Percentiles rank a stretch among this genome's conserved stretches.
These are phyloP conservation scores for Pseudoatta argentina DNA, from an alignment of 1,140 invertebrate genomes.

Conservation along the genomic window DNA sequence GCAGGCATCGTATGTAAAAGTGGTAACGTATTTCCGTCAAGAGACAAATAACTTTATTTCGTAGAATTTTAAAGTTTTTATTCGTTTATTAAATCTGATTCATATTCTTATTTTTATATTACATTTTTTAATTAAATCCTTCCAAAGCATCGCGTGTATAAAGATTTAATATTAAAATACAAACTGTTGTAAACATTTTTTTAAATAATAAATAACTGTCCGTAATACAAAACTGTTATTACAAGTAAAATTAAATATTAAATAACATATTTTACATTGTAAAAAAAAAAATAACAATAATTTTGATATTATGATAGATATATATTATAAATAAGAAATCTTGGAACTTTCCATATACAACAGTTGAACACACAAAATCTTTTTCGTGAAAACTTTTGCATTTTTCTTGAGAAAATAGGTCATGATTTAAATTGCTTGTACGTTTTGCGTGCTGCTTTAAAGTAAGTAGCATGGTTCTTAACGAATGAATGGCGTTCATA, in stretches of 20 bases:
- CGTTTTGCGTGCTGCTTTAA: neutral
- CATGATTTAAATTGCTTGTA: neutral
- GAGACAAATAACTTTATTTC: neutral
- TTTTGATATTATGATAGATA: neutral
- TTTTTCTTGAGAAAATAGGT: neutral
- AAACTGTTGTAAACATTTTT: neutral
- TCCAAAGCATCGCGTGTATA: neutral
- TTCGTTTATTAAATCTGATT: too few relatives aligned
- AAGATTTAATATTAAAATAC: neutral
- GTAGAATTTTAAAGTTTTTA: neutral
- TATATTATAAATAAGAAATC: neutral
- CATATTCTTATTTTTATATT: neutral
- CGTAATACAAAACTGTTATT: neutral
- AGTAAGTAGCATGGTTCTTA: neutral
- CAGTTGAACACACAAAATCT: constrained; percentile 1
- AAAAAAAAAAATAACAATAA: neutral
- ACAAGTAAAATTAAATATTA: neutral
- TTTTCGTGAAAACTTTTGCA: neutral
- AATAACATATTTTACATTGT: neutral
- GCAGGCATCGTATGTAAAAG: neutral
- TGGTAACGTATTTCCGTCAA: neutral
- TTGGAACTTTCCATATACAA: neutral
- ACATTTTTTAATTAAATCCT: neutral
- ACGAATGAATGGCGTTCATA: constrained; percentile 6
- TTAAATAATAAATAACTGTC: neutral